Percentiles rank a stretch among this genome's conserved stretches.
Evolutionary conservation across 2,113 vertebrate species (phyloP).

Genomic region (Stomatorhinus ivindoensis): DNA sequence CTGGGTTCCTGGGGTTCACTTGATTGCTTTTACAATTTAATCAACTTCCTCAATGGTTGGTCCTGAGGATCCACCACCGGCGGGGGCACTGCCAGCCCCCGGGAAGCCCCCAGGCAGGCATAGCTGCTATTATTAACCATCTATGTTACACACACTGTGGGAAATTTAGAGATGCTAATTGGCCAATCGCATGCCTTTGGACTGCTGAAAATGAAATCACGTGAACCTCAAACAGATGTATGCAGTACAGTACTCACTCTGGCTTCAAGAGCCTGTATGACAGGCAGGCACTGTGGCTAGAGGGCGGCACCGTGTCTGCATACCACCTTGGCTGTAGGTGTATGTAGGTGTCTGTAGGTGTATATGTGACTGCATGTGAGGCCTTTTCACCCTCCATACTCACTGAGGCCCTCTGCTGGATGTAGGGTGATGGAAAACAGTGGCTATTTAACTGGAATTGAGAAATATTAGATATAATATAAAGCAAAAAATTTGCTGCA

Average conservation of each 20-base stretch:
- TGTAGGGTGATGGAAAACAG: background rate
- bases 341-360: no score
- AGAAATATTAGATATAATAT: background rate
- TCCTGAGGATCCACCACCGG: conserved; percentile 69
- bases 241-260: background rate
- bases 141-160: no score
- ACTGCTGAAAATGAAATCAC: no score
- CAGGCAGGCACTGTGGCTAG: background rate
- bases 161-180: no score
- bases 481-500: background rate
- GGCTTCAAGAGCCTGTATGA: no score
- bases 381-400: background rate
- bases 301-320: no score
- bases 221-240: no score
- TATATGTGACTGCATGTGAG: background rate
- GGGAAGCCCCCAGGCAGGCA: conserved; percentile 51
- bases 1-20: conserved; percentile 18
- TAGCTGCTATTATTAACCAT: no score
- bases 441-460: background rate
- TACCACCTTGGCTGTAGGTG: background rate
- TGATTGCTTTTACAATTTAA: conserved; percentile 35
- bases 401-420: background rate
- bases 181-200: no score
- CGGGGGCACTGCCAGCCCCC: conserved; percentile 52
- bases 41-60: conserved; percentile 79